Percentiles rank a stretch among this genome's conserved stretches.
These are phyloP conservation scores for Antheraea pernyi DNA, from an alignment of 1,140 invertebrate genomes.

Conservation along the genomic window DNA sequence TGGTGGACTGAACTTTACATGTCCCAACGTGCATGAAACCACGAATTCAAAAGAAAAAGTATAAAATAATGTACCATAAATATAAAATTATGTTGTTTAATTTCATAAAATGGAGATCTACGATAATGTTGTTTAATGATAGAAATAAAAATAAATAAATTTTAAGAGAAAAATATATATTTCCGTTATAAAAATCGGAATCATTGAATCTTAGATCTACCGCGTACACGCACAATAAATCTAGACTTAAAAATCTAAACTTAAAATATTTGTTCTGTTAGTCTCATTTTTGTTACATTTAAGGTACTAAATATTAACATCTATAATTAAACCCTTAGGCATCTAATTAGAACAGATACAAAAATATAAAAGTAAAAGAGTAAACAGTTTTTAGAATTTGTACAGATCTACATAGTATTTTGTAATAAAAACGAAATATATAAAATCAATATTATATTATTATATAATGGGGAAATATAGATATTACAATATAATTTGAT, in stretches of 20 bases:
- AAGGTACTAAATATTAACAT: conserved; percentile 36
- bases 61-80: too few relatives aligned
- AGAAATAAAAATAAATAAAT: conserved; percentile 33
- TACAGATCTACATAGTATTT: background rate
- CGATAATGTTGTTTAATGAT: conserved; percentile 15
- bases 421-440: background rate
- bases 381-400: background rate
- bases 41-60: too few relatives aligned
- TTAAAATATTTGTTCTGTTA: conserved; percentile 47
- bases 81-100: too few relatives aligned
- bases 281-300: conserved; percentile 50
- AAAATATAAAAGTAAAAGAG: background rate
- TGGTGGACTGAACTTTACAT: too few relatives aligned
- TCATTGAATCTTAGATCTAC: conserved; percentile 46
- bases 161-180: conserved; percentile 56
- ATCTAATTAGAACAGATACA: background rate
- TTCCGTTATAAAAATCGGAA: conserved; percentile 50
- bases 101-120: too few relatives aligned
- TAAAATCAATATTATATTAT: background rate
- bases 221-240: conserved; percentile 32
- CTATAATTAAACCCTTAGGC: background rate
- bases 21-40: too few relatives aligned
- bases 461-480: background rate
- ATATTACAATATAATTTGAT: background rate
- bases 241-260: conserved; percentile 29